These are phyloP conservation scores for Papilio machaon DNA, from an alignment of 1,140 invertebrate genomes.

Conservation along the genomic window DNA sequence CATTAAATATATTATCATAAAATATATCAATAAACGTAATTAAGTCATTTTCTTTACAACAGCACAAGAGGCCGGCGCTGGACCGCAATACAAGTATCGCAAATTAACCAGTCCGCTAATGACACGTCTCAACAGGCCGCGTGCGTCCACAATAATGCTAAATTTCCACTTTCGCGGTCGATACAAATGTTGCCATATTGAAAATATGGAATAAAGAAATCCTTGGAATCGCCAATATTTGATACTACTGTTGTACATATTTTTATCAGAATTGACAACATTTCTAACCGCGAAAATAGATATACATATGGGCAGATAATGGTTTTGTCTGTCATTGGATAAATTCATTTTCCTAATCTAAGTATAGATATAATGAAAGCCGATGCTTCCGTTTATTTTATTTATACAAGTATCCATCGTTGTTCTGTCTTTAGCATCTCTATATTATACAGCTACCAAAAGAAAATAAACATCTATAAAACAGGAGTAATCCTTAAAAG, in stretches of 20 bases:
- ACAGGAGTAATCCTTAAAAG: too few species aligned
- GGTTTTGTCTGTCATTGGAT: not conserved
- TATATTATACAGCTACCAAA: not conserved
- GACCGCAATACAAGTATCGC: constrained; percentile 50
- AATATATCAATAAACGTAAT: constrained; percentile 2
- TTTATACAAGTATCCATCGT: not conserved
- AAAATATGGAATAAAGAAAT: constrained; percentile 45
- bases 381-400: not conserved
- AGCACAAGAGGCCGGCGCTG: constrained; percentile 45
- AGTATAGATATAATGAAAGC: not conserved
- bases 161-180: constrained; percentile 69
- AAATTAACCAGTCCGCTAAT: constrained; percentile 61
- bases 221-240: constrained; percentile 41
- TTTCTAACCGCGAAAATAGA: not conserved
- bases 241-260: not conserved
- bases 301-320: not conserved
- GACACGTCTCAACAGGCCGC: constrained; percentile 49
- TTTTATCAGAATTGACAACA: not conserved
- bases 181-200: constrained; percentile 65
- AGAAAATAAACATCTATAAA: not conserved
- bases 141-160: constrained; percentile 62
- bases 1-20: not conserved
- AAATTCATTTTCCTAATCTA: not conserved
- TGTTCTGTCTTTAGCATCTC: not conserved
- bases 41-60: constrained; percentile 44